Conservation (phyloP, 2,113 vertebrate genomes). For the Eptesicus fuscus region DNA sequence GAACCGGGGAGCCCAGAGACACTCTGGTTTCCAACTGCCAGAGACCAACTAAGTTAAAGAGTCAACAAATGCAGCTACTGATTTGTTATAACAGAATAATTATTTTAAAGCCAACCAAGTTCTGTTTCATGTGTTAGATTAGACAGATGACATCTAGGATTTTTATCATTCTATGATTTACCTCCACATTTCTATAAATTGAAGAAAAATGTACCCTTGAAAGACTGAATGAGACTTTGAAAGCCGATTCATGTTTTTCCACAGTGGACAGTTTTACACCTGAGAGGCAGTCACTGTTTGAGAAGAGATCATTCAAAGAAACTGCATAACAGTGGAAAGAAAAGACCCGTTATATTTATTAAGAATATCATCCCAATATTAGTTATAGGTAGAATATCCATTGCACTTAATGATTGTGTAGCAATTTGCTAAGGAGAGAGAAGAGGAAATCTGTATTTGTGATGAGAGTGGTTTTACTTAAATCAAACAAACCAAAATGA, state of each 20-base stretch:
- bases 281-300: not conserved
- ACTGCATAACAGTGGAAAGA: not conserved
- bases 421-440: not conserved
- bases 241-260: not conserved
- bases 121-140: not conserved
- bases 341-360: not conserved
- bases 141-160: not conserved
- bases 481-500: not conserved
- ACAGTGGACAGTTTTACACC: not conserved
- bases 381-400: not conserved
- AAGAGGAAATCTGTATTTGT: not conserved
- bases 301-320: conserved; percentile 11
- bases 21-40: not conserved
- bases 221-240: not conserved
- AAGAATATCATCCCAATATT: not conserved
- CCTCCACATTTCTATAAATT: not conserved
- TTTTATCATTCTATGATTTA: not conserved
- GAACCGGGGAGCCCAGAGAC: not conserved
- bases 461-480: not conserved
- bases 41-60: not conserved
- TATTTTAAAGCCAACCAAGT: not conserved
- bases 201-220: conserved; percentile 4
- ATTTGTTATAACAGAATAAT: not conserved
- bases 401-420: not conserved
- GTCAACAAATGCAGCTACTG: not conserved